Evolutionary conservation across 2,888 invertebrate genomes (phyloP).

Genomic region (Cabera pusaria): DNA sequence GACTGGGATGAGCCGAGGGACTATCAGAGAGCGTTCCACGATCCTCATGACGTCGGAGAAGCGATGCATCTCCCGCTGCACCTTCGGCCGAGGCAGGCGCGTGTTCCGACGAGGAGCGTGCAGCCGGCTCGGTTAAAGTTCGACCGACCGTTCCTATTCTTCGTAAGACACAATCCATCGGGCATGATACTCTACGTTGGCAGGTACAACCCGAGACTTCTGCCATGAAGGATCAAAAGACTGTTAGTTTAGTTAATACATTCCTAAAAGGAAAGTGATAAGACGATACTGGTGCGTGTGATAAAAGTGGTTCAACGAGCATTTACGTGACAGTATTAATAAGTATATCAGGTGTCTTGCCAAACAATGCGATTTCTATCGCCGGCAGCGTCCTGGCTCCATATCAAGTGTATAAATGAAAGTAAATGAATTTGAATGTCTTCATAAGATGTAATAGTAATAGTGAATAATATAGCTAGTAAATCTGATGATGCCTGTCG

Average conservation of each 20-base stretch:
- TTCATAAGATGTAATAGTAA: conserved; percentile 47
- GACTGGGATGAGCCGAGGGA: conserved; percentile 84
- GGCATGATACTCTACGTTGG: conserved; percentile 95
- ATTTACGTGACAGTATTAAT: conserved; percentile 81
- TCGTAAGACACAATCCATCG: conserved; percentile 95
- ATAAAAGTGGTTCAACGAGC: conserved; percentile 68
- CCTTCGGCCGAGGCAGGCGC: conserved; percentile 87
- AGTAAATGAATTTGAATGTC: conserved; percentile 54
- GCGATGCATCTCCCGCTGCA: conserved; percentile 86
- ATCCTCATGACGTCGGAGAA: conserved; percentile 82
- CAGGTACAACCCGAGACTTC: conserved; percentile 91
- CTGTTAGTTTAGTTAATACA: conserved; percentile 72
- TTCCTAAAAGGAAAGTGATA: conserved; percentile 79
- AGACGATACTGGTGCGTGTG: conserved; percentile 70
- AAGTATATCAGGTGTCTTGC: conserved; percentile 56
- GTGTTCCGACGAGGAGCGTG: conserved; percentile 86
- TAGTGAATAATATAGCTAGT: conserved; percentile 44
- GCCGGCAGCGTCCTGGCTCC: conserved; percentile 45
- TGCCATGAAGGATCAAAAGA: conserved; percentile 85
- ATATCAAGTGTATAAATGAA: conserved; percentile 60
- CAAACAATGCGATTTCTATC: conserved; percentile 27
- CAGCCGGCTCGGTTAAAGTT: conserved; percentile 88
- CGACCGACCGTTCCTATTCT: conserved; percentile 94
- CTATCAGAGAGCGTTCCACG: conserved; percentile 87
- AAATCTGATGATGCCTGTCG: conserved; percentile 47